Base-by-base conservation (phyloP, 2,888 invertebrate genomes). In the Cepaea hortensis region DNA sequence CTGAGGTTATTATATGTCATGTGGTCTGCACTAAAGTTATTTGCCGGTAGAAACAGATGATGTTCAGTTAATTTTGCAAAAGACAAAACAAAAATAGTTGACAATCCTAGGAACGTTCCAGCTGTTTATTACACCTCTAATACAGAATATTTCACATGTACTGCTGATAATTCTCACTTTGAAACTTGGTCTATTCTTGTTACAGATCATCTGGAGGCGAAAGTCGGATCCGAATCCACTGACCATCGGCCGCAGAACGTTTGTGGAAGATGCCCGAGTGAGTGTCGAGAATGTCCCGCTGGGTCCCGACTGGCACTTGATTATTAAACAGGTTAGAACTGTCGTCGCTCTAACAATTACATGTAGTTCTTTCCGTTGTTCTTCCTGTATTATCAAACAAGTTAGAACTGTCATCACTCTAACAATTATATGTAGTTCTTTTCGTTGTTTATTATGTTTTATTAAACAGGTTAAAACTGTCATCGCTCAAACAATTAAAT, bases 141-240 rank as follows among this genome's bases (percentile, higher is more conserved):
- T 35, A 35, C 35, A 35, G 35, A 35, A 35, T 35, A 35, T 35
- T 35, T 35, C 35, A 35, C 35, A 35, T 35, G 35, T 1, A 35
- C 35, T 35, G 35, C 35, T 35, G 35, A 35, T 35, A 35, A 35
- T 35, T 35, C 35, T 35, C 35, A 35, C 35, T 75, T 75, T 75
- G 61, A 72, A 70, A n/a, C 76, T 23, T 23, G 46, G n/a, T 50
- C 50, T 81, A 75, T 81, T 76, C 80, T 5, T 79, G 35, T 3
- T n/a, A 7, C 88, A 92, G 91, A 91, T 92, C 35, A 90, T 92
- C 48, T 92, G 91, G 91, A 85, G 91, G 18, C 89, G 89, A 68
- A 87, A 90, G 7, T 88, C 90, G 0, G 91, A 90, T 35, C 90
- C 89, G 15, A 90, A 91, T 85, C 91, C 91, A 5, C 85, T 92